phyloP scores from a whole-genome alignment of 1,140 invertebrate genomes.

The Drosophila ambigua region DNA sequence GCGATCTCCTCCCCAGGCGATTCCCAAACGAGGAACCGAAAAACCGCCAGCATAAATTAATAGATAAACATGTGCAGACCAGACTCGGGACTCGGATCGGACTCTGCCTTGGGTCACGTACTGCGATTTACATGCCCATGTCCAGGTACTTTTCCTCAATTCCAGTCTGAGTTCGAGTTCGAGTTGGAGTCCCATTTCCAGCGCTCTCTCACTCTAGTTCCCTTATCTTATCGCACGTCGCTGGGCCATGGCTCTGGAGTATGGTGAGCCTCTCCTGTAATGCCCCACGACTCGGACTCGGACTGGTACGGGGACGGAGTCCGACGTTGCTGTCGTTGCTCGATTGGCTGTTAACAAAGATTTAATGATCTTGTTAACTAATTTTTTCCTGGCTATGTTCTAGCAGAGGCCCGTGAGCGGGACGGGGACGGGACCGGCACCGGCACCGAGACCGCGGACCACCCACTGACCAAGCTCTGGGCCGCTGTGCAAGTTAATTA shows the following conservation, averaged over 20 bases:
- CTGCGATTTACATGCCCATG: conserved; percentile 50
- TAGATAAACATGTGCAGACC: conserved; percentile 72
- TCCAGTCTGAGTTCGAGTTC: conserved; percentile 19
- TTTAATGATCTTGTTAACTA: conserved; percentile 81
- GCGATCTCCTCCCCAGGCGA: conserved; percentile 45
- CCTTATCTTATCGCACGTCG: conserved; percentile 61
- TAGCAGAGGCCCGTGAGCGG: background rate
- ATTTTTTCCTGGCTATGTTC: conserved; percentile 48
- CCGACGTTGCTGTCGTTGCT: conserved; percentile 20
- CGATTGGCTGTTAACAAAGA: conserved; percentile 70
- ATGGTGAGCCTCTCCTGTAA: conserved; percentile 43
- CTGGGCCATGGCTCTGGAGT: conserved; percentile 11
- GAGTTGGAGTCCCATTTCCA: conserved; percentile 1
- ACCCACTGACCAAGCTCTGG: conserved; percentile 55
- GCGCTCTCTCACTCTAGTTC: conserved; percentile 13
- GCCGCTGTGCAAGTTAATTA: conserved; percentile 71
- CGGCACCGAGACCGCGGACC: conserved; percentile 31
- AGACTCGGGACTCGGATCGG: conserved; percentile 25
- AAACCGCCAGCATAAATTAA: conserved; percentile 78
- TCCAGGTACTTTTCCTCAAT: conserved; percentile 13
- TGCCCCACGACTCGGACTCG: conserved; percentile 15
- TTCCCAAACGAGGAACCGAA: conserved; percentile 53
- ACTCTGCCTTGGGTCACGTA: conserved; percentile 35
- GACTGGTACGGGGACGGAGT: background rate
- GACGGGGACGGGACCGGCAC: background rate